Conservation (phyloP, 2,797 vertebrate species). For the Kryptolebias ocellatus region DNA sequence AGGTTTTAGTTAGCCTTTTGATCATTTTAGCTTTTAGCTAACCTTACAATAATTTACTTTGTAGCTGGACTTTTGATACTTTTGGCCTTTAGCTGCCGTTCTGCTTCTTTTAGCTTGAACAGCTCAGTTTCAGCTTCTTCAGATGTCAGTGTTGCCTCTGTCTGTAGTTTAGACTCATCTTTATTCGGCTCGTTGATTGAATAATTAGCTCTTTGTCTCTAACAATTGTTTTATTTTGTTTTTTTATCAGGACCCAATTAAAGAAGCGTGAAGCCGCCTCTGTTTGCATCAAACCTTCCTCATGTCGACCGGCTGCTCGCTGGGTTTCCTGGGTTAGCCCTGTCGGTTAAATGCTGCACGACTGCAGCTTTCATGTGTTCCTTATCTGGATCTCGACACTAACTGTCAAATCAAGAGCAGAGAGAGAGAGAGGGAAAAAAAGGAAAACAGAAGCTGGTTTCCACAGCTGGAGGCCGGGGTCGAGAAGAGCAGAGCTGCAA, state of each 20-base stretch:
- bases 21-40: no score
- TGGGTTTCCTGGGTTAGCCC: conserved; percentile 3
- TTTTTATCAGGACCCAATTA: not conserved
- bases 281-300: not conserved
- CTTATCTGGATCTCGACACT: conserved; percentile 8
- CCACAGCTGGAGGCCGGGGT: conserved; percentile 3
- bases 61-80: no score
- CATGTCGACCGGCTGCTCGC: not conserved
- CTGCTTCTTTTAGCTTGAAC: no score
- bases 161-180: not conserved
- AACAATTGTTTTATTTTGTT: not conserved
- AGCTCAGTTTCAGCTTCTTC: no score
- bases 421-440: not conserved
- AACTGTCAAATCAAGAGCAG: conserved; percentile 5
- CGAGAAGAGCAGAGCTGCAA: conserved; percentile 3
- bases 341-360: conserved; percentile 10
- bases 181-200: not conserved
- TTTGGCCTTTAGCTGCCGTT: no score
- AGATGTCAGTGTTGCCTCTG: no score
- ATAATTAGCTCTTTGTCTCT: not conserved
- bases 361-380: not conserved
- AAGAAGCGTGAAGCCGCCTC: not conserved
- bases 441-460: not conserved
- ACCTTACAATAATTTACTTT: no score
- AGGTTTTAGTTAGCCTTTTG: no score